Conservation (phyloP, 64 coral and sea anemone species). For the Exaiptasia diaphana region DNA sequence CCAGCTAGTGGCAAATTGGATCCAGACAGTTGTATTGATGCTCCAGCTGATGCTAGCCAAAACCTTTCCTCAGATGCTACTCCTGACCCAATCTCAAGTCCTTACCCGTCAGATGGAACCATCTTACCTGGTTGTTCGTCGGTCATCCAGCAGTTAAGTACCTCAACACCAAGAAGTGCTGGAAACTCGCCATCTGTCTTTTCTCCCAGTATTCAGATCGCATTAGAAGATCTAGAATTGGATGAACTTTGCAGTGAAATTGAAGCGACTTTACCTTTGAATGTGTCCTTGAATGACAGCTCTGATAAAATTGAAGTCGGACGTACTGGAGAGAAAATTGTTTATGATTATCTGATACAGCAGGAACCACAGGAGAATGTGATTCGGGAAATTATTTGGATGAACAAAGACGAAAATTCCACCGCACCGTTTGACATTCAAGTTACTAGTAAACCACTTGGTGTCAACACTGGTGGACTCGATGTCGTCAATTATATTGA, state of each 20-base stretch:
- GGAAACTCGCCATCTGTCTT: too few species aligned
- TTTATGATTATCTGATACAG: constrained; percentile 36
- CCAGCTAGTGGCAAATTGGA: too few species aligned
- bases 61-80: too few species aligned
- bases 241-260: constrained; percentile 14
- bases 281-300: neutral
- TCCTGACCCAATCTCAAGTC: too few species aligned
- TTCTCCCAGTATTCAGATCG: neutral
- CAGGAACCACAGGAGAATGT: neutral
- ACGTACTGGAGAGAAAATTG: constrained; percentile 51
- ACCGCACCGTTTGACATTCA: constrained; percentile 41
- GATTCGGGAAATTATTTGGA: constrained; percentile 29
- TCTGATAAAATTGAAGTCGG: constrained; percentile 44
- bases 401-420: constrained; percentile 37
- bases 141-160: too few species aligned
- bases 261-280: neutral
- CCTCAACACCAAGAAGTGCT: too few species aligned
- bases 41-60: too few species aligned
- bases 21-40: too few species aligned
- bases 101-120: too few species aligned
- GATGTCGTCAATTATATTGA: constrained; percentile 30
- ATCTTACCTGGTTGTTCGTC: too few species aligned
- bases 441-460: neutral
- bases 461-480: neutral
- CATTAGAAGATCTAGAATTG: constrained; percentile 14